Evolutionary conservation across 2,797 vertebrate species (phyloP).

Genomic region (Cichlasoma orientale): DNA sequence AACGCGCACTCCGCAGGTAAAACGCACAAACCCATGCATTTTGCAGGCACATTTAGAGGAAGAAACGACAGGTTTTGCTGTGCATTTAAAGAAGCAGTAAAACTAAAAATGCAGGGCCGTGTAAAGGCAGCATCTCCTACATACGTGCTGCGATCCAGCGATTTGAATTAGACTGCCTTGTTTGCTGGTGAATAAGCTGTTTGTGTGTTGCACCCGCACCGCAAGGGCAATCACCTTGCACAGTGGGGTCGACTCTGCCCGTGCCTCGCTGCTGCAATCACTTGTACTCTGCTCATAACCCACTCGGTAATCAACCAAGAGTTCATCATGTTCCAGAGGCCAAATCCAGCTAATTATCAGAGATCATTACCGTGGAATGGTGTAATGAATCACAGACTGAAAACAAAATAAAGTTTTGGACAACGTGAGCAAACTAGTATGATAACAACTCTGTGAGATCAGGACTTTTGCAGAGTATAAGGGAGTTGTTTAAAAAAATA

Average conservation of each 20-base stretch:
- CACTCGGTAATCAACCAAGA: conserved; percentile 55
- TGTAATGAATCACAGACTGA: conserved; percentile 22
- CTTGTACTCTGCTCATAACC: conserved; percentile 28
- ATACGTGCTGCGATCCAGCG: background rate
- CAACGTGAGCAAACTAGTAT: conserved; percentile 1
- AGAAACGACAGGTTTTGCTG: background rate
- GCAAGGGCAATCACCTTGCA: conserved; percentile 32
- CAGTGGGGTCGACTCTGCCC: background rate
- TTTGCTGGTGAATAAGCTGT: conserved; percentile 7
- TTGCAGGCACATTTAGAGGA: background rate
- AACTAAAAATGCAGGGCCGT: background rate
- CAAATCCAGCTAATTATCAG: conserved; percentile 42
- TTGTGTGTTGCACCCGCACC: conserved; percentile 2
- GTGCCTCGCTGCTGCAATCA: conserved; percentile 37
- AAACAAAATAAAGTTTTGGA: background rate
- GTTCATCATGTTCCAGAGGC: conserved; percentile 29
- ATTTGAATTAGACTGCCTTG: background rate
- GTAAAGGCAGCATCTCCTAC: background rate
- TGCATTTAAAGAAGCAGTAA: background rate
- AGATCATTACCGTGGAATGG: conserved; percentile 31
- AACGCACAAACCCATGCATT: background rate
- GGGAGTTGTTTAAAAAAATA: background rate
- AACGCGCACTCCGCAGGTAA: background rate
- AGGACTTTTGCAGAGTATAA: background rate
- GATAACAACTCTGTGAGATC: background rate